Percentiles rank a stretch among this genome's conserved stretches.
phyloP scores from a whole-genome alignment of 1,140 invertebrate genomes.

The Drosophila subpulchrella region DNA sequence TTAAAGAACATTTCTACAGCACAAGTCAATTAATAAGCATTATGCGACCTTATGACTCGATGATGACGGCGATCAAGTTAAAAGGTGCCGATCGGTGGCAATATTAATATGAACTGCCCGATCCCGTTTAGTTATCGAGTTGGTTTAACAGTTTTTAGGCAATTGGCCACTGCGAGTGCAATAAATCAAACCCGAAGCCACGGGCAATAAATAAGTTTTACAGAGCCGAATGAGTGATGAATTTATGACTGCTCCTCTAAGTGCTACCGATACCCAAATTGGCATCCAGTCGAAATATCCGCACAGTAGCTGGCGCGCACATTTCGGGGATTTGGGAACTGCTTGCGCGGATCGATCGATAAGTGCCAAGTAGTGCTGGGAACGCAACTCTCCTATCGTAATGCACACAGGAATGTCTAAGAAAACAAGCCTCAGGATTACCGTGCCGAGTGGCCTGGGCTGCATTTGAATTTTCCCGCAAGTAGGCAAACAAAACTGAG shows the following conservation, averaged over 20 bases:
- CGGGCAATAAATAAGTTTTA: conserved; percentile 31
- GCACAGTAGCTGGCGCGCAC: conserved; percentile 62
- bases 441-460: conserved; percentile 58
- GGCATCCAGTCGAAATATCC: conserved; percentile 50
- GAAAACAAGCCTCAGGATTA: conserved; percentile 81
- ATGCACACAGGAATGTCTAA: conserved; percentile 64
- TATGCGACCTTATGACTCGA: conserved; percentile 26
- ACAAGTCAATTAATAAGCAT: conserved; percentile 72
- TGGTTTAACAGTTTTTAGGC: conserved; percentile 46
- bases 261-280: conserved; percentile 55
- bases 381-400: conserved; percentile 57
- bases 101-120: conserved; percentile 26
- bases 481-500: conserved; percentile 54
- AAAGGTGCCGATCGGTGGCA: conserved; percentile 53
- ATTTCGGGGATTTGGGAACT: conserved; percentile 42
- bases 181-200: conserved; percentile 67
- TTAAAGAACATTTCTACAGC: conserved; percentile 45
- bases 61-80: conserved; percentile 43
- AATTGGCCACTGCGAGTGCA: conserved; percentile 32
- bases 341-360: conserved; percentile 34
- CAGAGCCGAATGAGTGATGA: conserved; percentile 66
- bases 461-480: conserved; percentile 76
- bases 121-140: conserved; percentile 52
- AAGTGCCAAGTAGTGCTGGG: conserved; percentile 38
- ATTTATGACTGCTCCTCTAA: conserved; percentile 69